Conservation (phyloP, 30 jellyfish, hydroid and myxozoan genomes). For the Sanderia malayensis region DNA sequence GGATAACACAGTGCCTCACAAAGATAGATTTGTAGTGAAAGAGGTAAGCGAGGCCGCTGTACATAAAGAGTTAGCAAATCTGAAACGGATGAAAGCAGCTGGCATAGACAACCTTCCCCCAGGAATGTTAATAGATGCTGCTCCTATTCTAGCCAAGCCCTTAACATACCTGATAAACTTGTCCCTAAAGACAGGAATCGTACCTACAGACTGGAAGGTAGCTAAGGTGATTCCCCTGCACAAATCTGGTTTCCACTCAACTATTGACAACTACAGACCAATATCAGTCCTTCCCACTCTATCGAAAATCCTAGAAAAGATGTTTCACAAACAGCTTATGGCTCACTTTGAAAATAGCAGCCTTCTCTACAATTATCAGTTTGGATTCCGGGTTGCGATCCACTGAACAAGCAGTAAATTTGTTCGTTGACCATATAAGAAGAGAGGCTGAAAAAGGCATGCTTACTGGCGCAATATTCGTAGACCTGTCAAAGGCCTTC, state of each 20-base stretch:
- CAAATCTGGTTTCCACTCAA: slow-evolving; percentile 43
- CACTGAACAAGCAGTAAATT: slow-evolving; percentile 48
- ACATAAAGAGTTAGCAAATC: slow-evolving; percentile 27
- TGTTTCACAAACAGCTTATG: slow-evolving; percentile 58
- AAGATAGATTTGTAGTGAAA: too few species aligned
- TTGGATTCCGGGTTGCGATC: slow-evolving; percentile 63
- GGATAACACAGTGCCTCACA: too few species aligned
- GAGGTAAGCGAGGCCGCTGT: slow-evolving; percentile 27
- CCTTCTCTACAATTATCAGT: slow-evolving; percentile 42
- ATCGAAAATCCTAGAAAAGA: slow-evolving; percentile 52
- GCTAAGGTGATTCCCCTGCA: slow-evolving; percentile 58
- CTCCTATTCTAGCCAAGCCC: slow-evolving; percentile 29
- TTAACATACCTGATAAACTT: slow-evolving; percentile 21
- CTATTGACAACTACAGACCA: slow-evolving; percentile 49
- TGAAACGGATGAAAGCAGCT: slow-evolving; percentile 42
- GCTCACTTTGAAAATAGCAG: slow-evolving; percentile 59
- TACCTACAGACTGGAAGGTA: slow-evolving; percentile 63
- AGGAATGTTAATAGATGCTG: slow-evolving; percentile 47
- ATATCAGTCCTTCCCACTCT: slow-evolving; percentile 52
- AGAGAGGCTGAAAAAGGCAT: slow-evolving; percentile 55
- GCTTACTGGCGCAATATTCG: slow-evolving; percentile 63
- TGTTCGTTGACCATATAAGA: slow-evolving; percentile 51
- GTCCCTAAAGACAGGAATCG: slow-evolving; percentile 27
- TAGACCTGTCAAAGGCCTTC: slow-evolving; percentile 52
- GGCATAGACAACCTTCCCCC: slow-evolving; percentile 47